A percentile compares a stretch with the other conserved stretches of the same genome.
Conservation (phyloP, 2,797 vertebrate genomes). For the Lemur catta region DNA sequence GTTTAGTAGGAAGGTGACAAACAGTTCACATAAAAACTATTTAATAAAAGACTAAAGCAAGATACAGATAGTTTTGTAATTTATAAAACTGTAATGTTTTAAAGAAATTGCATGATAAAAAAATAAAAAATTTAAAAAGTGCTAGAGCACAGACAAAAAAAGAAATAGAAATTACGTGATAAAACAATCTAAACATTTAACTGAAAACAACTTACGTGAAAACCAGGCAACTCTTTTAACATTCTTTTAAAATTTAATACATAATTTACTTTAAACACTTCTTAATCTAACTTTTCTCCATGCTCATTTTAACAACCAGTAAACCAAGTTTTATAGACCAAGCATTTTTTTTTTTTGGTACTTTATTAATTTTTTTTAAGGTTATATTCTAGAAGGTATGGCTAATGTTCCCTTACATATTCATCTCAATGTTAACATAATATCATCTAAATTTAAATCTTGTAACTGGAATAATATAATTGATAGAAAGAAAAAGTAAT, state of each 20-base stretch:
- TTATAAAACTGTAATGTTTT: not conserved
- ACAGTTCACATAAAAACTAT: not conserved
- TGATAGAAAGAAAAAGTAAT: not conserved
- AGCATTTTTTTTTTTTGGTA: not conserved
- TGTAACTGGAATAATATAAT: not conserved
- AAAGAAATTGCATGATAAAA: not conserved
- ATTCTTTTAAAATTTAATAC: not conserved
- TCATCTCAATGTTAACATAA: not conserved
- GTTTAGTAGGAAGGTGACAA: not conserved
- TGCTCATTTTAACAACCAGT: not conserved
- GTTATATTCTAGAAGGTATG: not conserved
- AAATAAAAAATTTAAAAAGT: not conserved
- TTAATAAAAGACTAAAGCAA: not conserved
- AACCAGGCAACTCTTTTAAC: not conserved
- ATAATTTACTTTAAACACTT: not conserved
- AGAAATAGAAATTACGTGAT: not conserved
- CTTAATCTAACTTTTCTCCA: not conserved
- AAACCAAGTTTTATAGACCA: not conserved
- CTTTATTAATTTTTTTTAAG: not conserved
- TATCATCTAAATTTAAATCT: not conserved
- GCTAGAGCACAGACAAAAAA: not conserved
- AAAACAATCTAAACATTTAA: constrained; percentile 39
- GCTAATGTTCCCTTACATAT: not conserved
- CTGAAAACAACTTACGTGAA: constrained; percentile 8
- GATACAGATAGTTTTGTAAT: not conserved